Evolutionary conservation across 2,113 vertebrate genomes (phyloP).

Genomic region (Scophthalmus maximus): DNA sequence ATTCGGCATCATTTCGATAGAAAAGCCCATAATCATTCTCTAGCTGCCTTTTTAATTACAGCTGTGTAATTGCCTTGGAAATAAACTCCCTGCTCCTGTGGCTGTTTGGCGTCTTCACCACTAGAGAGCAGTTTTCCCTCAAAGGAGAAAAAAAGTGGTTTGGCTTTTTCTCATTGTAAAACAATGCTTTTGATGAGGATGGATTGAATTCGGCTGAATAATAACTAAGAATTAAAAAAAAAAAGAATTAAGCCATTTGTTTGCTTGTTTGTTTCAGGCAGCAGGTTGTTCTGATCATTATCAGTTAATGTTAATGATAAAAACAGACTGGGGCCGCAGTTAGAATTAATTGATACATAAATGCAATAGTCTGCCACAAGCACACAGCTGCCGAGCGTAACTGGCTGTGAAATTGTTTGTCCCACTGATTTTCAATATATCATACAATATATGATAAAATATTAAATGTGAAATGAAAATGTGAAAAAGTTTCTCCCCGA

Average conservation of each 20-base stretch:
- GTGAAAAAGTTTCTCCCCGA: not conserved
- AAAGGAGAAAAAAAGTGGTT: conserved; percentile 6
- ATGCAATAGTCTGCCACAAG: not conserved
- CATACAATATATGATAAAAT: not conserved
- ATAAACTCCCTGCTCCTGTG: conserved; percentile 37
- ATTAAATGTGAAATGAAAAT: not conserved
- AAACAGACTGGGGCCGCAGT: conserved; percentile 5
- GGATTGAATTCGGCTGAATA: not conserved
- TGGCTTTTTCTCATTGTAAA: not conserved
- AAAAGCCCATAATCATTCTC: conserved; percentile 62
- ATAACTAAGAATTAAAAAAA: not conserved
- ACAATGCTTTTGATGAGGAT: not conserved
- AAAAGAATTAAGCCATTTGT: too few species aligned
- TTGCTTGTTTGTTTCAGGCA: conserved; percentile 2
- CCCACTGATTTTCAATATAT: not conserved
- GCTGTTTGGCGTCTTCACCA: conserved; percentile 41
- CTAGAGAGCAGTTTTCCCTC: conserved; percentile 63
- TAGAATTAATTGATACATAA: too few species aligned
- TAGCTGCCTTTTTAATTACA: conserved; percentile 59
- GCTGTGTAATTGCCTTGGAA: conserved; percentile 66
- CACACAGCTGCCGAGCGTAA: conserved; percentile 19
- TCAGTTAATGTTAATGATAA: conserved; percentile 3
- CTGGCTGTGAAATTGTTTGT: conserved; percentile 2
- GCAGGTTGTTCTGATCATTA: conserved; percentile 2
- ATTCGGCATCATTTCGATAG: conserved; percentile 56